Percentiles rank a stretch among this genome's conserved stretches.
Conservation (phyloP, 1,140 invertebrate genomes). For the Calephelis virginiensis region DNA sequence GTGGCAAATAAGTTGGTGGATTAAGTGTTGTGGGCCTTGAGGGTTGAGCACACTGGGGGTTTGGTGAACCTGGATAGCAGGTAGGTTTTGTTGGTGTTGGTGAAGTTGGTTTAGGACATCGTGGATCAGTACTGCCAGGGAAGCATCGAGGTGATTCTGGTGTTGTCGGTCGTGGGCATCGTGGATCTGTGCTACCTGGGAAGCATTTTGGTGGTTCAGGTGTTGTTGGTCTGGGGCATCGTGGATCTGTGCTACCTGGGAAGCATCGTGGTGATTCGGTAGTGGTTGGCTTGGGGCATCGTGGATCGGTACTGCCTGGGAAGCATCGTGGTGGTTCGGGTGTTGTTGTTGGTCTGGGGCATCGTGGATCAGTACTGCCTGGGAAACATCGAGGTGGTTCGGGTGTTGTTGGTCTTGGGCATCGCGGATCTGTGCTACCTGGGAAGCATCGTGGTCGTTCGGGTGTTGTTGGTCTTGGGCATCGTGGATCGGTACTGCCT, state of each 20-base stretch:
- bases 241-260: constrained; percentile 64
- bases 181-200: no score
- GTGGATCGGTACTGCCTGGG: no score
- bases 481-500: constrained; percentile 64
- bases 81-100: neutral
- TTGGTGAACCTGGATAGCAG: no score
- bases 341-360: constrained; percentile 37
- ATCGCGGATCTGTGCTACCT: constrained; percentile 70
- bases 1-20: constrained; percentile 39
- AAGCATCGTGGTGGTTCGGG: no score
- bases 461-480: constrained; percentile 51
- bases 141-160: no score
- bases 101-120: no score
- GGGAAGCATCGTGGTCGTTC: constrained; percentile 60
- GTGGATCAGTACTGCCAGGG: no score
- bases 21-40: constrained; percentile 29
- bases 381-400: constrained; percentile 56
- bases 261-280: constrained; percentile 47
- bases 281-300: no score
- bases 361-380: constrained; percentile 59
- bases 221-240: constrained; percentile 54
- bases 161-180: no score
- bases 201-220: neutral
- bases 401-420: constrained; percentile 34
- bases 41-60: neutral